Percentiles rank a stretch among this genome's conserved stretches.
These are phyloP conservation scores for Mycteria americana DNA, from an alignment of 2,797 vertebrate species.

Conservation along the genomic window DNA sequence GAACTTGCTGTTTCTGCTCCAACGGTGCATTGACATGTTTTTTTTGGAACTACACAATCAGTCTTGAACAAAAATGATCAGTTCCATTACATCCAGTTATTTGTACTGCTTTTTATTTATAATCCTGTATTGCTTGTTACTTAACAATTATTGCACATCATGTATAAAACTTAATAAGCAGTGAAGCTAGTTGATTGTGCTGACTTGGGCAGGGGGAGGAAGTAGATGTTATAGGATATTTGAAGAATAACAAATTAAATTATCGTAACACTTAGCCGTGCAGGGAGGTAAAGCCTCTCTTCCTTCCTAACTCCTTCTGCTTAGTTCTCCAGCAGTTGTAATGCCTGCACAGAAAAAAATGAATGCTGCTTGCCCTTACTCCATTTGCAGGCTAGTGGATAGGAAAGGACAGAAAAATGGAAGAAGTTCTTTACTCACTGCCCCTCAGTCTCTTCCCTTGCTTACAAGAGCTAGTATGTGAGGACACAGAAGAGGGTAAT, in stretches of 20 bases:
- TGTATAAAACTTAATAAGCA: not conserved
- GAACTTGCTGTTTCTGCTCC: slow-evolving; percentile 11
- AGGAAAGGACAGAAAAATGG: not conserved
- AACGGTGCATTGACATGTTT: not conserved
- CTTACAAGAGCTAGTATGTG: not conserved
- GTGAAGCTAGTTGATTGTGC: not conserved
- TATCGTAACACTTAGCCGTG: not conserved
- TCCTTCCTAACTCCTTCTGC: not conserved
- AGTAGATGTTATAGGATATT: not conserved
- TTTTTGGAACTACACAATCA: not conserved
- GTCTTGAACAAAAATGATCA: not conserved
- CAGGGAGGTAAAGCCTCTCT: not conserved
- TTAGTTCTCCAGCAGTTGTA: not conserved
- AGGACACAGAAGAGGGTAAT: not conserved
- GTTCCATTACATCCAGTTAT: not conserved
- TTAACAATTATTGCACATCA: not conserved
- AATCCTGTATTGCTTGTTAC: not conserved
- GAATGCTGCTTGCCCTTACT: not conserved
- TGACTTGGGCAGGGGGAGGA: not conserved
- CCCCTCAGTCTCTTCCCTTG: not conserved
- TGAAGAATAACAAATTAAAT: not conserved
- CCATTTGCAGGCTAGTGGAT: not conserved
- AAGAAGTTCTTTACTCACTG: not conserved
- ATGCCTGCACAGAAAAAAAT: not conserved
- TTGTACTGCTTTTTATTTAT: not conserved